Conservation (phyloP, 2,797 vertebrate genomes). For the Sebastes wilsoni region DNA sequence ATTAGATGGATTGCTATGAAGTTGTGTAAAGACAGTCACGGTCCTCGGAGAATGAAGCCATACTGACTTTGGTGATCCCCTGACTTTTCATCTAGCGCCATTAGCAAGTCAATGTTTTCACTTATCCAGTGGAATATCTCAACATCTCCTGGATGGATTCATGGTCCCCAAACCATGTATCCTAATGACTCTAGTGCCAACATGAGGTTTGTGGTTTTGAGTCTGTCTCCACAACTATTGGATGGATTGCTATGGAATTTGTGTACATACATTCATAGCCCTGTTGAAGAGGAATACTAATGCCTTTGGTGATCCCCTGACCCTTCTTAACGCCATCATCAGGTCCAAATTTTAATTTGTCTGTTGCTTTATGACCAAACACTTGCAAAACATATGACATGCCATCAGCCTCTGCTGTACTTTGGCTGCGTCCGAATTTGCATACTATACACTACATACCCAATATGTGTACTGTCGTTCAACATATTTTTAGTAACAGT, state of each 20-base stretch:
- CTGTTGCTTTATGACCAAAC: neutral
- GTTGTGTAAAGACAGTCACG: neutral
- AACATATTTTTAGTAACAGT: neutral
- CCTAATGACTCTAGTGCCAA: neutral
- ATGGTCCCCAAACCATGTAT: neutral
- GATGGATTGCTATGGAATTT: neutral
- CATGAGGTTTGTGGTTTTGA: neutral
- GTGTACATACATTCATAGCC: neutral
- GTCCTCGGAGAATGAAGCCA: neutral
- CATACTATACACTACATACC: neutral
- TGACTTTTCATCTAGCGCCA: neutral
- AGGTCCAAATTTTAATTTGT: neutral
- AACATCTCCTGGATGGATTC: neutral
- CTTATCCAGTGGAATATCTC: neutral
- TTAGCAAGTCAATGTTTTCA: neutral
- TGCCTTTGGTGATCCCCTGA: neutral
- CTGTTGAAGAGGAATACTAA: fast-evolving
- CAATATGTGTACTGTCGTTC: neutral
- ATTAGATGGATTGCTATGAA: neutral
- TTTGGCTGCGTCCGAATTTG: neutral
- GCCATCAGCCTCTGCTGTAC: neutral
- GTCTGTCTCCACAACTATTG: neutral
- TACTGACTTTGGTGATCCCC: neutral
- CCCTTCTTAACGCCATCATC: too few relatives aligned
- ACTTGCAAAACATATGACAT: neutral